A percentile compares a stretch with the other conserved stretches of the same genome.
Evolutionary conservation across 2,113 vertebrate species (phyloP).

Genomic region (Myiopsitta monachus): DNA sequence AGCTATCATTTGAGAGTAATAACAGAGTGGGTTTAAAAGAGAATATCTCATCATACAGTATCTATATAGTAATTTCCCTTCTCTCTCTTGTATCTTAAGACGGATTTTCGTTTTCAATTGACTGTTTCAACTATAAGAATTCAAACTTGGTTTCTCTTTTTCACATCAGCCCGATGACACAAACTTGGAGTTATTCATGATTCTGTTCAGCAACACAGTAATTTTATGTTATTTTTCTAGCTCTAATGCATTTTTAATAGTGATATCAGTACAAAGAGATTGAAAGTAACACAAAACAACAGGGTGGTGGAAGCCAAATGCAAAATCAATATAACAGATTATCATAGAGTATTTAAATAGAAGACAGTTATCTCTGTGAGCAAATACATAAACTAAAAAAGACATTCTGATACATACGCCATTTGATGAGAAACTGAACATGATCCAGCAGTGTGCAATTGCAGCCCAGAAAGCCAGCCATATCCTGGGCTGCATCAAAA

Average conservation of each 20-base stretch:
- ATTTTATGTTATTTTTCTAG: slow-evolving; percentile 35
- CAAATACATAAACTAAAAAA: neutral
- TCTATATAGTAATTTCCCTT: slow-evolving; percentile 50
- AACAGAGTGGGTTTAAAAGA: slow-evolving; percentile 41
- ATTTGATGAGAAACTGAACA: neutral
- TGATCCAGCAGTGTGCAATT: neutral
- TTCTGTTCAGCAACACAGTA: slow-evolving; percentile 22
- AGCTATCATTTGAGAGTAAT: slow-evolving; percentile 59
- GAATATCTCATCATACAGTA: slow-evolving; percentile 47
- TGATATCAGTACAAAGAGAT: slow-evolving; percentile 23
- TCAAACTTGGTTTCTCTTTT: slow-evolving; percentile 24
- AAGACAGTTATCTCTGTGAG: neutral
- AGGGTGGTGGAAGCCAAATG: neutral
- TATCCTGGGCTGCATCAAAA: neutral
- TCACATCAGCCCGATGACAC: neutral
- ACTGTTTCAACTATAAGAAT: slow-evolving; percentile 38
- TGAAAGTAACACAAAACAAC: slow-evolving; percentile 26
- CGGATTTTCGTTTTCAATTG: slow-evolving; percentile 30
- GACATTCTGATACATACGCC: too few relatives aligned
- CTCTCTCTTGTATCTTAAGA: neutral
- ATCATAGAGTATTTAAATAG: neutral
- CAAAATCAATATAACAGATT: slow-evolving; percentile 27
- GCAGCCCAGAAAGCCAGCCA: neutral
- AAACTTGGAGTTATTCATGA: slow-evolving; percentile 30
- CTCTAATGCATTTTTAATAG: slow-evolving; percentile 51